Conservation (phyloP, 2,888 invertebrate genomes). For the Drosophila tripunctata region DNA sequence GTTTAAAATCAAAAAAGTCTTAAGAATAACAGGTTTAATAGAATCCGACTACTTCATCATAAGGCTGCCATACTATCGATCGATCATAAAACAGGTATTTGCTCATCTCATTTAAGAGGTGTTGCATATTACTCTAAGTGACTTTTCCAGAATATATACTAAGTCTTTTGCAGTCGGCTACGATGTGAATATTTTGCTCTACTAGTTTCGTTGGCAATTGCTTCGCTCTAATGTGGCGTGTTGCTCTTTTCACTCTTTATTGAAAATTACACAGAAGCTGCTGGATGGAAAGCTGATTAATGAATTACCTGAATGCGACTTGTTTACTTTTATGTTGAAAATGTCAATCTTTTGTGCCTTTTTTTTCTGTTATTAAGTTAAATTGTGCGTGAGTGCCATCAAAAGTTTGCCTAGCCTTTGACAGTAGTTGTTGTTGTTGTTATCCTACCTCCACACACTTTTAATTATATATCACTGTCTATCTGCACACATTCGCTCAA, state of each 20-base stretch:
- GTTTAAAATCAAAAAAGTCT: too few species aligned
- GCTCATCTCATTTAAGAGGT: too few species aligned
- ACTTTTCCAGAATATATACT: too few species aligned
- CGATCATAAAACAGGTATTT: too few species aligned
- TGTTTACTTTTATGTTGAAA: slow-evolving; percentile 67
- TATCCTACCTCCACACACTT: slow-evolving; percentile 30
- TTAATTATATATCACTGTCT: slow-evolving; percentile 72
- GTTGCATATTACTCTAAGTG: too few species aligned
- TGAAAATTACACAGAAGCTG: slow-evolving; percentile 35
- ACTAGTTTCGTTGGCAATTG: slow-evolving; percentile 14
- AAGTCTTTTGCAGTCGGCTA: too few species aligned
- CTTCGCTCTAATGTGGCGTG: slow-evolving; percentile 25
- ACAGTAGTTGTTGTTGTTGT: too few species aligned
- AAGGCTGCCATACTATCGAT: too few species aligned
- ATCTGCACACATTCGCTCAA: background rate
- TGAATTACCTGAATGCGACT: slow-evolving; percentile 73
- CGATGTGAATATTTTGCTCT: slow-evolving; percentile 13
- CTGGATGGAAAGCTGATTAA: slow-evolving; percentile 50
- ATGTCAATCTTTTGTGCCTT: slow-evolving; percentile 67
- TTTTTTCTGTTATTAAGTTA: slow-evolving; percentile 64
- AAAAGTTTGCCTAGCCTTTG: slow-evolving; percentile 64
- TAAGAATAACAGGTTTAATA: too few species aligned
- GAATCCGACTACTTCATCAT: too few species aligned
- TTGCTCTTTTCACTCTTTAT: slow-evolving; percentile 11
- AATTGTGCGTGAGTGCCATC: slow-evolving; percentile 69